phyloP scores from a whole-genome alignment of 2,888 invertebrate genomes.

The Luperina testacea region DNA sequence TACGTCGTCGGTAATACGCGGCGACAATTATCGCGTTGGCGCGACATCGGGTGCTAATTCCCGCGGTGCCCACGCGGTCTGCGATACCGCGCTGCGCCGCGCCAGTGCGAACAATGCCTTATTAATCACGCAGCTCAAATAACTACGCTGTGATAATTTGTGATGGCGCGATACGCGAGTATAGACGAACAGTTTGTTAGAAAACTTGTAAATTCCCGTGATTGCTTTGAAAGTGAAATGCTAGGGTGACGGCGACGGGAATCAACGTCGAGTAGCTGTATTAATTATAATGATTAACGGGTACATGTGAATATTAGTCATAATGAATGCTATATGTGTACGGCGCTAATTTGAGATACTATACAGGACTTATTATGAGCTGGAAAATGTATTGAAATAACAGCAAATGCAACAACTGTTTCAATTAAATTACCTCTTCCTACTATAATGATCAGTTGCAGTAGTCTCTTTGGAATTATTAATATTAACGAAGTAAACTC shows the following conservation, averaged over 20 bases:
- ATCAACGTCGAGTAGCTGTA: slow-evolving; percentile 25
- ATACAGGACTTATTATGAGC: not conserved
- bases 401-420: not conserved
- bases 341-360: slow-evolving; percentile 18
- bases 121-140: slow-evolving; percentile 63
- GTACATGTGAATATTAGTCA: slow-evolving; percentile 36
- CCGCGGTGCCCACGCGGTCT: slow-evolving; percentile 60
- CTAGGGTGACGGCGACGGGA: slow-evolving; percentile 18
- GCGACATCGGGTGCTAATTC: slow-evolving; percentile 60
- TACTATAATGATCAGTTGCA: not conserved
- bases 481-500: not conserved
- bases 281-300: slow-evolving; percentile 56
- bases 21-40: slow-evolving; percentile 64
- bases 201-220: slow-evolving; percentile 62
- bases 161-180: slow-evolving; percentile 27
- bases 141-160: slow-evolving; percentile 42
- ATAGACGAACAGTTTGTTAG: slow-evolving; percentile 29
- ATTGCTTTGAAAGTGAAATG: slow-evolving; percentile 60
- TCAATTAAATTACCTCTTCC: not conserved
- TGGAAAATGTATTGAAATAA: not conserved
- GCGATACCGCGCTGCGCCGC: slow-evolving; percentile 19
- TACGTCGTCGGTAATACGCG: slow-evolving; percentile 66
- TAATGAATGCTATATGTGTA: not conserved
- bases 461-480: not conserved
- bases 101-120: slow-evolving; percentile 57